A percentile compares a stretch with the other conserved stretches of the same genome.
Evolutionary conservation across 2,888 invertebrate species (phyloP).

Genomic region (Ecdyonurus torrentis): DNA sequence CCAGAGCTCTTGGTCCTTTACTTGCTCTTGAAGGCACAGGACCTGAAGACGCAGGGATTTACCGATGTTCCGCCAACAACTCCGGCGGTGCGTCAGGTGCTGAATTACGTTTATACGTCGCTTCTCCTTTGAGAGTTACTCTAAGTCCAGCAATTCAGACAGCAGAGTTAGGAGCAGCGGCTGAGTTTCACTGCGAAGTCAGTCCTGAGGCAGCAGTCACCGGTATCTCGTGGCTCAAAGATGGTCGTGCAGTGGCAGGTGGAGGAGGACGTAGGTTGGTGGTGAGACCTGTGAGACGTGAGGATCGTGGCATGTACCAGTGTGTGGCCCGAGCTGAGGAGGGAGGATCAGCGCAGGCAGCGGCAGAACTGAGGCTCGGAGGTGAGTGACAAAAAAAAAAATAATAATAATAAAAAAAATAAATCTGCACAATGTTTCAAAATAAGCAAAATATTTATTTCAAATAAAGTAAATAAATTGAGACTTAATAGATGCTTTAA

Average conservation of each 20-base stretch:
- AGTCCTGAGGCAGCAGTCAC: slow-evolving; percentile 14
- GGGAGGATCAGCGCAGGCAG: slow-evolving; percentile 57
- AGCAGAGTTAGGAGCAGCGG: slow-evolving; percentile 29
- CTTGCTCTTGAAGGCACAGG: slow-evolving; percentile 53
- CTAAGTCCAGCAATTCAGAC: slow-evolving; percentile 28
- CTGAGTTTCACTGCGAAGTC: slow-evolving; percentile 49
- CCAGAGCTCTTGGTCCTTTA: slow-evolving; percentile 45
- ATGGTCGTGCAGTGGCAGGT: slow-evolving; percentile 23
- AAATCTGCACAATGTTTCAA: no score
- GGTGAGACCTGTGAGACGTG: slow-evolving; percentile 47
- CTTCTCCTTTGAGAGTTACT: slow-evolving; percentile 49
- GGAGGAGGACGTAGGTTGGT: slow-evolving; percentile 43
- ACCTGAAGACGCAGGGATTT: slow-evolving; percentile 47
- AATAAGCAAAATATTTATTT: no score
- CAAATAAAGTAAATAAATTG: no score
- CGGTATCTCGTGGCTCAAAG: slow-evolving; percentile 41
- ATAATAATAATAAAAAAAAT: no score
- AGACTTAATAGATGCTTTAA: no score
- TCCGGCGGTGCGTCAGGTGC: slow-evolving; percentile 52
- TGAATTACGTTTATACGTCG: slow-evolving; percentile 45
- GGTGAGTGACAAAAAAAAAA: no score
- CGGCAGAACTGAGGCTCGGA: slow-evolving; percentile 54
- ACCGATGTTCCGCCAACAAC: slow-evolving; percentile 51
- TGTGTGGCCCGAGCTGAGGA: slow-evolving; percentile 52
- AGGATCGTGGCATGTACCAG: slow-evolving; percentile 62